Percentiles rank a stretch among this genome's conserved stretches.
Evolutionary conservation across 2,113 vertebrate species (phyloP).

Genomic region (Entomyzon cyanotis): DNA sequence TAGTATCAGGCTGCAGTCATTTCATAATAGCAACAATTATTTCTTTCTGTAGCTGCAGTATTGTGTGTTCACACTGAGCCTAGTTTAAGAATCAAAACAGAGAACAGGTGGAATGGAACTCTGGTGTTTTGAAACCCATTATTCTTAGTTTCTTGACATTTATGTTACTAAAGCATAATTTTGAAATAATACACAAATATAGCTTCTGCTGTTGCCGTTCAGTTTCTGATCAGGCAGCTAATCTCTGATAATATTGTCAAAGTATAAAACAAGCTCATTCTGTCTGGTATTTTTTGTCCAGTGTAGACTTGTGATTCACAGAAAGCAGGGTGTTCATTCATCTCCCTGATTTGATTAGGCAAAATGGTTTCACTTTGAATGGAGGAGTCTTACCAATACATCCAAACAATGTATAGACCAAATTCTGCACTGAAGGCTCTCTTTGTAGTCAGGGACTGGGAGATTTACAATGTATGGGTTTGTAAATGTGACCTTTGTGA

Average conservation of each 20-base stretch:
- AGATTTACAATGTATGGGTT: not conserved
- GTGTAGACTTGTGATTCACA: constrained; percentile 4
- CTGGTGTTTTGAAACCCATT: not conserved
- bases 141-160: not conserved
- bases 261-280: not conserved
- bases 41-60: not conserved
- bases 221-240: not conserved
- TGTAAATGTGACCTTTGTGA: constrained; percentile 27
- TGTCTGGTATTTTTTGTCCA: not conserved
- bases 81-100: not conserved
- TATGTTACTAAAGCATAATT: not conserved
- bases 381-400: not conserved
- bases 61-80: not conserved
- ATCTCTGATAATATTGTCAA: not conserved
- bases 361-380: not conserved
- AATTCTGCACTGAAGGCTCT: not conserved
- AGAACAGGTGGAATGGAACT: not conserved
- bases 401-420: not conserved
- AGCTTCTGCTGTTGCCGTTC: not conserved
- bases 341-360: constrained; percentile 18
- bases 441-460: not conserved
- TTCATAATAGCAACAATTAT: not conserved
- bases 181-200: not conserved
- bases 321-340: not conserved
- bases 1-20: not conserved